Base-by-base conservation (phyloP, 2,888 invertebrate genomes). In the Amblyjoppa fuscipennis region DNA sequence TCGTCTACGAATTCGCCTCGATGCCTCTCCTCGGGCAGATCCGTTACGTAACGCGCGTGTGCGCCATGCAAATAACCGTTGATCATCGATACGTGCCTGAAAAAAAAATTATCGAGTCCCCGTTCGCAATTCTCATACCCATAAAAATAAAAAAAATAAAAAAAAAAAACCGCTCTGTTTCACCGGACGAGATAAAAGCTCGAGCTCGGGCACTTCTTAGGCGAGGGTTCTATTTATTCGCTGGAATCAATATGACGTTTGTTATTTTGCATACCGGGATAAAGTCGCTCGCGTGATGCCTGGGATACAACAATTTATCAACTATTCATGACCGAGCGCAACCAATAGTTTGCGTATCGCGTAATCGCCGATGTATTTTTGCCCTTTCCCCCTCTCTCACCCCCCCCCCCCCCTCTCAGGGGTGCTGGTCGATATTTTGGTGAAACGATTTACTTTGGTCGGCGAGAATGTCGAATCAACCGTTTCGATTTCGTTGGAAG, bases 301-400 rank as follows among this genome's bases (percentile, higher is more conserved):
- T 45, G 13, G 45, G 45, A 70, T 74, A 74, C 83, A 86, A 83
- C 81, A 77, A 81, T 86, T 81, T 70, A 86, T 86, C 83, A 83
- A 86, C 80, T 81, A 83, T 86, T 86, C 85, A 83, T 81, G 41
- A 7, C 31, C 59, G 71, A 53, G 41, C 70, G 71, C 80, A 75
- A 75, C 51, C 81, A 51, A 77, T 81, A 66, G 70, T 75, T 80
- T 69, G 76, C 68, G 49, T 74, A 75, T 73, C 78, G 78, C 64
- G 64, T 45, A 59, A 81, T 82, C 79, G 31, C 45, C 73, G 51
- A 77, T 61, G 41, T 45, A 64, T 41, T 28, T 79, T 53, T 71
- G 25, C 64, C 13, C 45, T 61, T 34, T 61, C 45, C 13, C 45
- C 13, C n/a, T 51, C 51, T 4, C 51, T 51, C 51, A n/a, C 9